Percentiles rank a stretch among this genome's conserved stretches.
Evolutionary conservation across 2,797 vertebrate genomes (phyloP).

Genomic region (Smutsia gigantea): DNA sequence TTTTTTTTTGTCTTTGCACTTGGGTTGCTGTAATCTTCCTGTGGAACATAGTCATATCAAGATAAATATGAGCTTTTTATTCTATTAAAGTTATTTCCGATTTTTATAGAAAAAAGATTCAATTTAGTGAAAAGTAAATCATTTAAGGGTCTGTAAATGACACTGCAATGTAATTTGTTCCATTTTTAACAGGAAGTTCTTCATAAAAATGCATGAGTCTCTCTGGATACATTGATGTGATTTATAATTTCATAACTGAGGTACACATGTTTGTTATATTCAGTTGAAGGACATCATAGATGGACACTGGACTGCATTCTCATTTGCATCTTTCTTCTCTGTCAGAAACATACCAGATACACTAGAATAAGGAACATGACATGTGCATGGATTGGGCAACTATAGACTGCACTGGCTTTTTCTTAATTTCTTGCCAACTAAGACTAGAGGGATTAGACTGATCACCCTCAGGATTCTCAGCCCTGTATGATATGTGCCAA

Average conservation of each 20-base stretch:
- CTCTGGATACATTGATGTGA: background rate
- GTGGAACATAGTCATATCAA: constrained; percentile 23
- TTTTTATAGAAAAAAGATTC: constrained; percentile 58
- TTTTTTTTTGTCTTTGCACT: constrained; percentile 73
- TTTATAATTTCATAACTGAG: background rate
- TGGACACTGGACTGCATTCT: background rate
- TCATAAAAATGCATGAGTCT: background rate
- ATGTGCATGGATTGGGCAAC: background rate
- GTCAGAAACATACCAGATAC: background rate
- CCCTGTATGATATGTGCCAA: too few relatives aligned
- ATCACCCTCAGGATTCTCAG: background rate
- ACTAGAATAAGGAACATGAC: background rate
- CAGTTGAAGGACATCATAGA: background rate
- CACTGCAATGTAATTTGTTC: background rate
- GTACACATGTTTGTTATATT: background rate
- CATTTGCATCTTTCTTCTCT: background rate
- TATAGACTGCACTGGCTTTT: background rate
- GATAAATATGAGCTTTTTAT: constrained; percentile 39
- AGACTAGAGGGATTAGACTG: background rate
- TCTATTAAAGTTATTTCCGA: constrained; percentile 55
- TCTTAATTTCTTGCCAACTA: background rate
- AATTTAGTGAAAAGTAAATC: background rate
- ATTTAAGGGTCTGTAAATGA: background rate
- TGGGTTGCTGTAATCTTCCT: constrained; percentile 62
- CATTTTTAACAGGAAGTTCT: background rate